Evolutionary conservation across 2,113 vertebrate genomes (phyloP).

Genomic region (Garra rufa): DNA sequence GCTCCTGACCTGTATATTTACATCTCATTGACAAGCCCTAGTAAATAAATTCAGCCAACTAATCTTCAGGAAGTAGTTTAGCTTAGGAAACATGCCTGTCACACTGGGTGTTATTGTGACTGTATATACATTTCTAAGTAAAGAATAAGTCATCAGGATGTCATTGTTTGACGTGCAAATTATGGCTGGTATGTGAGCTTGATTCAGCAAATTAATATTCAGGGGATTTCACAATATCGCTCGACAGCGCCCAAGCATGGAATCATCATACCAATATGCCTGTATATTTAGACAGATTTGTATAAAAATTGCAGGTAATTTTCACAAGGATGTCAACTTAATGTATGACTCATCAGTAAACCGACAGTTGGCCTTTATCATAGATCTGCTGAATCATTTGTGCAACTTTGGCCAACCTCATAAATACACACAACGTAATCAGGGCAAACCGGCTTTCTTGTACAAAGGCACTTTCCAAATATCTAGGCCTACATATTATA

Average conservation of each 20-base stretch:
- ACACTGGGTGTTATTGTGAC: not conserved
- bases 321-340: not conserved
- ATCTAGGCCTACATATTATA: not conserved
- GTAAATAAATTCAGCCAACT: not conserved
- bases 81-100: slow-evolving; percentile 58
- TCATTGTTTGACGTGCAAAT: not conserved
- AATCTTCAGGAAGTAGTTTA: slow-evolving; percentile 62
- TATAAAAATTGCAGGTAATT: not conserved
- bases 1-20: not conserved
- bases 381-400: slow-evolving; percentile 1
- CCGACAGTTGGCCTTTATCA: not conserved
- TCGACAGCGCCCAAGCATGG: not conserved
- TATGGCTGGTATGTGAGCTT: slow-evolving; percentile 1
- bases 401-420: not conserved
- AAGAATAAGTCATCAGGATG: not conserved
- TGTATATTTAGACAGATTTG: not conserved
- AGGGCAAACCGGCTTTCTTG: slow-evolving; percentile 6
- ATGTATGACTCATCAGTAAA: slow-evolving; percentile 7
- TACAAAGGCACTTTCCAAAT: slow-evolving; percentile 33
- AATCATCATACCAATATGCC: not conserved
- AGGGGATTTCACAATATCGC: not conserved
- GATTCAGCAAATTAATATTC: not conserved
- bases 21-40: not conserved
- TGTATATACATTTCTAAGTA: slow-evolving; percentile 19
- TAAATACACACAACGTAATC: not conserved